phyloP scores from a whole-genome alignment of 2,888 invertebrate species.

The Noctua fimbriata region DNA sequence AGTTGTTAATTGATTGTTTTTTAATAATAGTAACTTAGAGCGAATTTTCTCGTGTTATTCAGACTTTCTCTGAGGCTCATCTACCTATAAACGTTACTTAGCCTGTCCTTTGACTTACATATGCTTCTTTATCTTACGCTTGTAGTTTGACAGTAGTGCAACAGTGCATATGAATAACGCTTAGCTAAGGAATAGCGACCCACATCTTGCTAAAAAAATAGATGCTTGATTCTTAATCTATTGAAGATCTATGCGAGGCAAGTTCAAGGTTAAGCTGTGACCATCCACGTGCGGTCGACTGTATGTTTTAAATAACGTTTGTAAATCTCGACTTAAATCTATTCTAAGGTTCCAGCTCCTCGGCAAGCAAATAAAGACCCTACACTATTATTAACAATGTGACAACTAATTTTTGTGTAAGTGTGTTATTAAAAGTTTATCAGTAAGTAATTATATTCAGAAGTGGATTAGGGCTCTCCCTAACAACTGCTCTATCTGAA shows the following conservation, averaged over 20 bases:
- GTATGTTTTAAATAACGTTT: neutral
- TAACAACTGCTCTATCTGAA: neutral
- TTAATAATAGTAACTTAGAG: neutral
- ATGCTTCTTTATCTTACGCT: neutral
- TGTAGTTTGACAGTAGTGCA: neutral
- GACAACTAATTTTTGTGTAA: neutral
- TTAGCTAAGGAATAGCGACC: neutral
- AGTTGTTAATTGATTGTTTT: neutral
- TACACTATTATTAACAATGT: neutral
- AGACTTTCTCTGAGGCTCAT: neutral
- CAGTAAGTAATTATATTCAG: neutral
- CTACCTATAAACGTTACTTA: neutral
- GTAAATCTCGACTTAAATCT: too few species aligned
- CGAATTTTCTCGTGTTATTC: neutral
- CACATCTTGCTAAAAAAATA: neutral
- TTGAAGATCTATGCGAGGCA: neutral
- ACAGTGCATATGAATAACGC: neutral
- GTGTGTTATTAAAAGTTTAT: neutral
- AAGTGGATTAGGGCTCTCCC: slow-evolving; percentile 1
- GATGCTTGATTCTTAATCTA: neutral
- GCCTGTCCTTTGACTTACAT: neutral
- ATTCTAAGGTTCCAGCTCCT: too few species aligned
- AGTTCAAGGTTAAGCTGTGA: neutral
- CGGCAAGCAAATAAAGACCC: neutral
- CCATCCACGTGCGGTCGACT: neutral